Percentiles rank a stretch among this genome's conserved stretches.
These are phyloP conservation scores for Dromiciops gliroides DNA, from an alignment of 2,113 vertebrate genomes.

Conservation along the genomic window DNA sequence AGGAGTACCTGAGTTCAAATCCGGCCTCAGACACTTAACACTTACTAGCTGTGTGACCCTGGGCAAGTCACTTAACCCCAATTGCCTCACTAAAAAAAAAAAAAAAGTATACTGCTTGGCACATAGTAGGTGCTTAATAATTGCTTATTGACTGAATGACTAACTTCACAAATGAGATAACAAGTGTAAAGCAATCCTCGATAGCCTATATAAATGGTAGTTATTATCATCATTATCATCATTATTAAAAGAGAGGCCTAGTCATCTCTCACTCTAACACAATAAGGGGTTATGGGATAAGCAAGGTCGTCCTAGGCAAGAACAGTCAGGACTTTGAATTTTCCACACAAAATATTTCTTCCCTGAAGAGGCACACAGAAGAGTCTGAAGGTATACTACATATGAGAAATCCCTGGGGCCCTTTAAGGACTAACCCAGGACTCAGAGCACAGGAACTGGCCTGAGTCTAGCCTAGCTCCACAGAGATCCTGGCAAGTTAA, in stretches of 20 bases:
- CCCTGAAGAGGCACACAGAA: neutral
- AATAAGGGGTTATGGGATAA: neutral
- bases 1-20: too few relatives aligned
- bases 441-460: neutral
- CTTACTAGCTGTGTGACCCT: too few relatives aligned
- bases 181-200: neutral
- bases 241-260: neutral
- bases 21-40: too few relatives aligned
- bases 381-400: neutral
- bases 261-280: neutral
- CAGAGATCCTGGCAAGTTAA: neutral
- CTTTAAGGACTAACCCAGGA: neutral
- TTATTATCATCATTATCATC: neutral
- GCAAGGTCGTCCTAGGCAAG: neutral
- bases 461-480: neutral
- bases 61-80: too few relatives aligned
- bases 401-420: neutral
- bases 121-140: neutral
- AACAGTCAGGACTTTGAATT: neutral
- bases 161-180: neutral
- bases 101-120: neutral
- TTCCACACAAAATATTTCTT: neutral
- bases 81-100: too few relatives aligned
- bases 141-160: neutral
- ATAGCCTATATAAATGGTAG: neutral